Evolutionary conservation across 1,140 invertebrate genomes (phyloP).

Genomic region (Drosophila kohkoa): DNA sequence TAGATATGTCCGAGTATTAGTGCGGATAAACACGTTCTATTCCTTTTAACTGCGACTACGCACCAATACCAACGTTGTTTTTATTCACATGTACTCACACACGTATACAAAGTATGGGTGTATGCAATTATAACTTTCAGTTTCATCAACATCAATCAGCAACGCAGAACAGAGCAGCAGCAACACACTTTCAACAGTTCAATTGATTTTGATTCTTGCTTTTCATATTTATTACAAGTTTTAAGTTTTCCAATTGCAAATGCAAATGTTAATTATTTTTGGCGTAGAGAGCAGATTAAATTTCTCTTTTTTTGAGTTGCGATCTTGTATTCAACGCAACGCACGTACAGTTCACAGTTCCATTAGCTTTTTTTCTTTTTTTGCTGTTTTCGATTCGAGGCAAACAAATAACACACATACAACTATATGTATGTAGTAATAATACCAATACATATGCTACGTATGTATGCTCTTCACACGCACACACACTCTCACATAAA

Average conservation of each 20-base stretch:
- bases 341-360: constrained; percentile 63
- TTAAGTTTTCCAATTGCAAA: constrained; percentile 27
- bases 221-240: constrained; percentile 43
- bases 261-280: constrained; percentile 36
- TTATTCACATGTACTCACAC: constrained; percentile 1
- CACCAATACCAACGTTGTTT: constrained; percentile 12
- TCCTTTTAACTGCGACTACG: constrained; percentile 48
- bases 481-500: constrained; percentile 50
- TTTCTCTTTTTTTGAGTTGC: constrained; percentile 59
- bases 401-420: constrained; percentile 52
- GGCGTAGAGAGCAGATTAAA: constrained; percentile 46
- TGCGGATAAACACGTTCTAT: constrained; percentile 56
- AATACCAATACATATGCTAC: constrained; percentile 30
- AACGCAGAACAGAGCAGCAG: constrained; percentile 22
- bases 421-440: constrained; percentile 30
- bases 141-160: constrained; percentile 48
- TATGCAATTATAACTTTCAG: constrained; percentile 53
- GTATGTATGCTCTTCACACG: constrained; percentile 60
- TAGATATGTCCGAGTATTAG: constrained; percentile 9
- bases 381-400: constrained; percentile 57
- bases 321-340: constrained; percentile 47
- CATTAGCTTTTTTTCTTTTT: constrained; percentile 43
- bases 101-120: constrained; percentile 1
- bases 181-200: constrained; percentile 45
- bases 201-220: constrained; percentile 21